Conservation (phyloP, 1,140 invertebrate species). For the Macrocentrus cingulum region DNA sequence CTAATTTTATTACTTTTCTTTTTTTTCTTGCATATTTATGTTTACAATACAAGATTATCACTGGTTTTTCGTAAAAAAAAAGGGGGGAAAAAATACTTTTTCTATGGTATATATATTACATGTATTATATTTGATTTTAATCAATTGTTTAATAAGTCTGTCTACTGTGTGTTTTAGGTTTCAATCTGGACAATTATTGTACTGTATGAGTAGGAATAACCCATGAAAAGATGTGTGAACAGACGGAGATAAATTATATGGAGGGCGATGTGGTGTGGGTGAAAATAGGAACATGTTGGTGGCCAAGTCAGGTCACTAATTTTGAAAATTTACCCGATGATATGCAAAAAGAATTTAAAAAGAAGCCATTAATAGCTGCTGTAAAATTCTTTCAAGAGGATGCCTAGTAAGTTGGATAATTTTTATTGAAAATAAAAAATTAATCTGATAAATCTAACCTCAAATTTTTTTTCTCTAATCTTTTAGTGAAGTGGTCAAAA, state of each 20-base stretch:
- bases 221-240: slow-evolving; percentile 62
- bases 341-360: slow-evolving; percentile 62
- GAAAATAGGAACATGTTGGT: slow-evolving; percentile 74
- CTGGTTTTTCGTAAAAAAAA: no score
- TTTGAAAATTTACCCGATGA: slow-evolving; percentile 66
- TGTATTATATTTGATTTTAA: no score
- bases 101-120: no score
- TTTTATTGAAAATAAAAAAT: slow-evolving; percentile 21
- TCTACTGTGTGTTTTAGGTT: no score
- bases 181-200: not conserved
- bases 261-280: slow-evolving; percentile 81
- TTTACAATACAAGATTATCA: no score
- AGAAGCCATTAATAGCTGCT: slow-evolving; percentile 71
- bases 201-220: slow-evolving; percentile 18
- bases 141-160: no score
- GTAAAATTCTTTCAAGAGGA: slow-evolving; percentile 84
- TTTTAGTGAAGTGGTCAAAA: slow-evolving; percentile 78
- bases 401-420: slow-evolving; percentile 67
- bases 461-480: slow-evolving; percentile 44
- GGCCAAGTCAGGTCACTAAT: slow-evolving; percentile 75
- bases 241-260: slow-evolving; percentile 65
- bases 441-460: slow-evolving; percentile 21
- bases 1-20: no score
- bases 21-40: no score
- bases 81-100: no score